Evolutionary conservation across 2,113 vertebrate species (phyloP).

Genomic region (Muscicapa adusta): DNA sequence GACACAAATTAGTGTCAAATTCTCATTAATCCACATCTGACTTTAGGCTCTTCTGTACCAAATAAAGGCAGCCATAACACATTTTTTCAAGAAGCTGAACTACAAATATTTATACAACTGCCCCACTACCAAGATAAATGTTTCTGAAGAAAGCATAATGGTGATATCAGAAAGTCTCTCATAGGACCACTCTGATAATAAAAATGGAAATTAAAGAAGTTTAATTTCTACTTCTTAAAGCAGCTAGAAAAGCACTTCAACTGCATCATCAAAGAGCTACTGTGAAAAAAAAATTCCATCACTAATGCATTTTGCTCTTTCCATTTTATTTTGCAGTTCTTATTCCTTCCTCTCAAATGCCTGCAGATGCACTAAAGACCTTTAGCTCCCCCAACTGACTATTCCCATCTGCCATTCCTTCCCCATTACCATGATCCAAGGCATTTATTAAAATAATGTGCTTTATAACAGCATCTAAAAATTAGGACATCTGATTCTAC

Average conservation of each 20-base stretch:
- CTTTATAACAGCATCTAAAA: background rate
- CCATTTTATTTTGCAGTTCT: background rate
- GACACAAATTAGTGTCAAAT: background rate
- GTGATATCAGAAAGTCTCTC: constrained; percentile 14
- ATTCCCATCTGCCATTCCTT: background rate
- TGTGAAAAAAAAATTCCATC: background rate
- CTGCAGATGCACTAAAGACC: background rate
- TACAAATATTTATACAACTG: background rate
- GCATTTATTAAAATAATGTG: background rate
- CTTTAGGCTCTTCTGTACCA: background rate
- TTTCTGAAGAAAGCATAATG: background rate
- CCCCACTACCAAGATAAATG: background rate
- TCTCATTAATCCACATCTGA: background rate
- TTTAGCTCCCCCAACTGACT: constrained; percentile 71
- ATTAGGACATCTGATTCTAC: background rate
- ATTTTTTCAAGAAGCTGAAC: background rate
- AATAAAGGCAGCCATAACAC: background rate
- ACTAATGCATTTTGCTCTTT: background rate
- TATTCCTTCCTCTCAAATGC: background rate
- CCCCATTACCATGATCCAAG: background rate
- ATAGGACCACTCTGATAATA: constrained; percentile 24
- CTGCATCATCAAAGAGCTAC: constrained; percentile 27
- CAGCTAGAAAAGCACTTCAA: constrained; percentile 31
- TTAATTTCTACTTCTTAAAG: constrained; percentile 52
- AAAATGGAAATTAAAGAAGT: constrained; percentile 44